These are phyloP conservation scores for Phataginus tetradactyla DNA, from an alignment of 2,797 vertebrate species.

Conservation along the genomic window DNA sequence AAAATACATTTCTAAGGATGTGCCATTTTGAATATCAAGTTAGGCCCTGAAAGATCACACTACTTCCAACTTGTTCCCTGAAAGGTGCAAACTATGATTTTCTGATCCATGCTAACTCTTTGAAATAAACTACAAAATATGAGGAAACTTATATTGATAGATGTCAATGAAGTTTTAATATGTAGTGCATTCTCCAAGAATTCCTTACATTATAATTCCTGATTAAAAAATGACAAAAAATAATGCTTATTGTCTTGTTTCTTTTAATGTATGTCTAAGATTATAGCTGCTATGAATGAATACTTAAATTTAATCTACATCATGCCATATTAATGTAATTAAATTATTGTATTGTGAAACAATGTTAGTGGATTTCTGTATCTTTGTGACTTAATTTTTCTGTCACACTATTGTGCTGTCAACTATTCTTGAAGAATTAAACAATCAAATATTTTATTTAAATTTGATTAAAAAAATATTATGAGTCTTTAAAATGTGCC, in stretches of 20 bases:
- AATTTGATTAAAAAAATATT: no score
- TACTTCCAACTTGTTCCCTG: neutral
- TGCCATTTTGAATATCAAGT: neutral
- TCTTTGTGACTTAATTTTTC: neutral
- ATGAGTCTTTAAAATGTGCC: no score
- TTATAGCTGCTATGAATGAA: neutral
- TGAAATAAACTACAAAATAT: neutral
- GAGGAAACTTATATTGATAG: neutral
- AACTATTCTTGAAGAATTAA: no score
- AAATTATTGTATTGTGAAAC: neutral
- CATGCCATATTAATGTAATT: neutral
- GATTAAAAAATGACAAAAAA: neutral
- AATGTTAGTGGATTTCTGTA: neutral
- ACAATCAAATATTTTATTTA: no score
- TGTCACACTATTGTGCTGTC: no score
- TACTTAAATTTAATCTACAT: neutral
- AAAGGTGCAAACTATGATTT: neutral
- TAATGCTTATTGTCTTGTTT: neutral
- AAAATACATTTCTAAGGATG: neutral
- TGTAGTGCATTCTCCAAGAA: neutral
- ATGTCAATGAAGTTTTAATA: neutral
- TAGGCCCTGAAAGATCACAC: neutral
- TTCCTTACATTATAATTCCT: neutral
- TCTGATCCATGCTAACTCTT: neutral
- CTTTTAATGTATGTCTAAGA: neutral